Evolutionary conservation across 1,140 invertebrate species (phyloP), one percentile per base, ranked within the genome.

Genomic region (Caenorhabditis tropicalis): DNA sequence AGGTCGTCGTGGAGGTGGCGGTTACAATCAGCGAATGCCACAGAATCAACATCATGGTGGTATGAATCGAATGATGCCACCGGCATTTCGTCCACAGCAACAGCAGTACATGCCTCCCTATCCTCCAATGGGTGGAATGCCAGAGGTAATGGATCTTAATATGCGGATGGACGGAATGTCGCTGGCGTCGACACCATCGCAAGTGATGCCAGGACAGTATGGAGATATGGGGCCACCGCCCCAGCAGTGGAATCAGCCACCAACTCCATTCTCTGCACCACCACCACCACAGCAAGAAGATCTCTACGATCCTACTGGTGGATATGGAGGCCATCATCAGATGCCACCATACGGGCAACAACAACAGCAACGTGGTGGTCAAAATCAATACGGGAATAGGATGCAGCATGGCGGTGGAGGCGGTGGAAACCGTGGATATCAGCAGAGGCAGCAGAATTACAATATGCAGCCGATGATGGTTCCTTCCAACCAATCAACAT

Each of bases 131-230:
- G 36, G 33, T 24, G 65, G 65, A 24, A 74, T 74, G 36, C 65
- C 65, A 0, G 31, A 74, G 10, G 65, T 74, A 10, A 39, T 74
- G 65, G 65, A 74, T 46, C 19, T 74, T 5, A 74, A 43, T 15
- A 74, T 74, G 65, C 65, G 65, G 33, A 74, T 74, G 65, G 65
- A 74, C 24, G 65, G 65, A 12, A 74, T 74, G 65, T 74, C 65
- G n/a, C 12, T 74, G 7, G 36, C 19, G 2, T 74, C 65, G n/a
- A 74, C 65, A 43, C 65, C 65, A 24, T 36, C 58, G 6, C 24
- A 12, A 58, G 53, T 4, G 15, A 74, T 74, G 33, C 36, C 65
- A 16, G 58, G 58, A 43, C 65, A 39, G 15, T 74, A 24, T 21
- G 36, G 65, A 27, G 65, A 74, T 24, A 43, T 74, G 65, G 65